Percentiles rank a stretch among this genome's conserved stretches.
These are phyloP conservation scores for Anguilla pacifica DNA, from an alignment of 2,797 vertebrate species.

Conservation along the genomic window DNA sequence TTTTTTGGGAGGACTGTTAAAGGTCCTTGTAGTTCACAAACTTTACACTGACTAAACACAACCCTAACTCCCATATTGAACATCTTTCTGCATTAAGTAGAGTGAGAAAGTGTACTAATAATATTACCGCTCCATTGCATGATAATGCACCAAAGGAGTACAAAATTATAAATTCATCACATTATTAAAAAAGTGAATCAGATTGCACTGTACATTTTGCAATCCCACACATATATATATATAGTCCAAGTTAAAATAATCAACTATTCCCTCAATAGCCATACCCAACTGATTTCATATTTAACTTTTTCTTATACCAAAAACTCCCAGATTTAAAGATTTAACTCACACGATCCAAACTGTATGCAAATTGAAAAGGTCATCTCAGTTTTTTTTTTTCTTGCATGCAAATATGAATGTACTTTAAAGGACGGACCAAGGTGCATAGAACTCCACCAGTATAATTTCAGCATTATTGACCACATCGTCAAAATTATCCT, in stretches of 20 bases:
- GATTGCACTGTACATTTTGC: too few species aligned
- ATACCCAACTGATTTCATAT: neutral
- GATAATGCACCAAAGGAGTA: too few species aligned
- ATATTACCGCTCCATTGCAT: too few species aligned
- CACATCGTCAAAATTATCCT: slow-evolving; percentile 87
- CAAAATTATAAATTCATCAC: too few species aligned
- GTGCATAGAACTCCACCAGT: slow-evolving; percentile 97
- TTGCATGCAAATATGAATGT: neutral
- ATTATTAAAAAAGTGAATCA: too few species aligned
- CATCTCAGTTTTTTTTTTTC: neutral
- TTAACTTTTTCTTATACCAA: neutral
- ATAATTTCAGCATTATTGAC: slow-evolving; percentile 91
- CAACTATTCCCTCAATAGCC: neutral
- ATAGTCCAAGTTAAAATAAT: neutral
- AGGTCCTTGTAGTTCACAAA: too few species aligned
- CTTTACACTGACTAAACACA: too few species aligned
- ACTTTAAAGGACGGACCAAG: slow-evolving; percentile 78
- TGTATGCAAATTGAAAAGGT: neutral
- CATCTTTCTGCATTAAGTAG: too few species aligned
- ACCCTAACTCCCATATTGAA: too few species aligned
- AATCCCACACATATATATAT: too few species aligned
- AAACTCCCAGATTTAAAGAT: neutral
- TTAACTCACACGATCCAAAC: neutral
- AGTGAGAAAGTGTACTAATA: too few species aligned
- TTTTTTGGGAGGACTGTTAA: too few species aligned